Conservation (phyloP, 2,113 vertebrate species). For the Geococcyx californianus region DNA sequence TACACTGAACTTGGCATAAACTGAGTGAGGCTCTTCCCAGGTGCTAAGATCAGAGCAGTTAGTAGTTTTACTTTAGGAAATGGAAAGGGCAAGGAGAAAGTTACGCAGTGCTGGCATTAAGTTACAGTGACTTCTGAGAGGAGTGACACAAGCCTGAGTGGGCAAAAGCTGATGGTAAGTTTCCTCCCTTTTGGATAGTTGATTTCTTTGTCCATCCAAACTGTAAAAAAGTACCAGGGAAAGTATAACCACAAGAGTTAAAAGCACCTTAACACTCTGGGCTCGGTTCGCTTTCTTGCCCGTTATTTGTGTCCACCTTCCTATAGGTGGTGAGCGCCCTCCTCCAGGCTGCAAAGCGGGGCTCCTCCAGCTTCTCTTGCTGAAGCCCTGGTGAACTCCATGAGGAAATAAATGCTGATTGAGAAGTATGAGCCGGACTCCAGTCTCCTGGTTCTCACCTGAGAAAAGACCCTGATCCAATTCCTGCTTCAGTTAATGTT, state of each 20-base stretch:
- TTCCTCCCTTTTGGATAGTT: not conserved
- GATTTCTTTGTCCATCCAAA: not conserved
- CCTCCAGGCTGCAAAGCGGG: not conserved
- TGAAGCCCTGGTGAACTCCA: not conserved
- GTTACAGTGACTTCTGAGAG: not conserved
- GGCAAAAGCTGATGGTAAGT: not conserved
- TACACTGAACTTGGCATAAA: not conserved
- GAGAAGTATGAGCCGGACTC: not conserved
- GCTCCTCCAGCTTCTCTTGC: not conserved
- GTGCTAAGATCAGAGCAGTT: not conserved
- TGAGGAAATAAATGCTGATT: not conserved
- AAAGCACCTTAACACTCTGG: not conserved
- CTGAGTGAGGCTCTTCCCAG: not conserved
- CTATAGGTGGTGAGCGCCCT: not conserved
- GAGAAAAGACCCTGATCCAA: constrained; percentile 1
- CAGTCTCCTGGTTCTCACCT: not conserved
- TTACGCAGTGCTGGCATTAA: not conserved
- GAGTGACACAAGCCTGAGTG: not conserved
- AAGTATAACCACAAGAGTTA: not conserved
- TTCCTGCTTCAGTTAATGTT: not conserved
- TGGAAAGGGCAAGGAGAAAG: not conserved
- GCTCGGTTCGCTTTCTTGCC: not conserved
- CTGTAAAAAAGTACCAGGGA: not conserved
- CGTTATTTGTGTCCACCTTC: not conserved
- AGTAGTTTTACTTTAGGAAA: not conserved